Base-by-base conservation (phyloP, 2,888 invertebrate species). In the Chrysina gloriosa region DNA sequence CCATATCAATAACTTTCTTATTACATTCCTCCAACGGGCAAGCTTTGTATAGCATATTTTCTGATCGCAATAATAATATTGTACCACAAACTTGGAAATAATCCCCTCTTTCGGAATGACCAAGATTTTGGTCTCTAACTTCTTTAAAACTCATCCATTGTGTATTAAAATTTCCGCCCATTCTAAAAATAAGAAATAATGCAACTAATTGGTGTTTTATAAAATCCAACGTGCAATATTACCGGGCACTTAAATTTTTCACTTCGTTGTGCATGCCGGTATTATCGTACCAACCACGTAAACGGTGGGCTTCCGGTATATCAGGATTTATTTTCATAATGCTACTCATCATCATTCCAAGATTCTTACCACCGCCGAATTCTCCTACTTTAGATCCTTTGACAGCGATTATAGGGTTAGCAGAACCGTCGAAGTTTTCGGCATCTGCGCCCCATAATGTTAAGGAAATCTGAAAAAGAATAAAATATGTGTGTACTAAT, bases 371-470 rank as follows among this genome's bases (percentile, higher is more conserved):
- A 47, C 96, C 94, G 70, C 91, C 92, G 83, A 94, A 99, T 84
- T 98, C 98, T 0, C 91, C 88, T 2, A 99, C 84, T 21, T 90
- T 89, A 0, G 90, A 95, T 2, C 92, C 92, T 86, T 97, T 98
- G 1, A 94, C 86, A 14, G 94, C 92, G 29, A 99, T 79, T 0
- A 98, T 91, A 1, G 97, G 95, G 77, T 93, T 89, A 3, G 86
- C 84, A 61, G 86, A 85, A 0, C 89, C 91, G 76, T 93, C 90
- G 80, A 98, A 98, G 67, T 88, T 89, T 77, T 93, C 93, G 0
- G 98, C 97, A 78, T 94, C 92, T 29, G 85, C 86, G 2, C 95
- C 96, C 99, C 99, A 99, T 0, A 99, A 82, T 0, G 97, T 97
- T 2, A 98, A 79, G n/a, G 84, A 84, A 19, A 95, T 86, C 91